Conservation (phyloP, 2,888 invertebrate genomes). For the Monoplex corrugatus region DNA sequence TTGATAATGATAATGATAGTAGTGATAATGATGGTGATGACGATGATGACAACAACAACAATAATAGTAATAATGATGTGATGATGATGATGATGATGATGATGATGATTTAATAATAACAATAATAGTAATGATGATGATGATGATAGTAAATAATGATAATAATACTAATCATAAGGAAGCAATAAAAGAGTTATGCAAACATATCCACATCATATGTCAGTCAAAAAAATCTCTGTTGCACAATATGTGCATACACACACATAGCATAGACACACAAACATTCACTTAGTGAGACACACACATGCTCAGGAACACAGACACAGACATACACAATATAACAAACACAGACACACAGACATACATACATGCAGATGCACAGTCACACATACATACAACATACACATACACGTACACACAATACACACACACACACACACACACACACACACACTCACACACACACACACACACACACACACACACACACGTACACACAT, state of each 20-base stretch:
- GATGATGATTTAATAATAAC: too few relatives aligned
- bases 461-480: conserved; percentile 27
- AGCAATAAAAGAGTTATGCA: too few relatives aligned
- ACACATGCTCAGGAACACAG: too few relatives aligned
- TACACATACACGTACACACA: not conserved
- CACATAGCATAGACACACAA: not conserved
- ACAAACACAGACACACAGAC: not conserved
- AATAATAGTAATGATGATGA: too few relatives aligned
- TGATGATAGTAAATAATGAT: too few relatives aligned
- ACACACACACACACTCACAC: not conserved
- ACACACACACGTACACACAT: conserved; percentile 2
- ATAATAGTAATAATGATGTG: too few relatives aligned
- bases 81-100: too few relatives aligned
- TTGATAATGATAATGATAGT: too few relatives aligned
- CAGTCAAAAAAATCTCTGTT: not conserved
- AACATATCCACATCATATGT: too few relatives aligned
- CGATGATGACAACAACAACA: too few relatives aligned
- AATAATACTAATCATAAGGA: too few relatives aligned
- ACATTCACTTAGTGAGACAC: not conserved
- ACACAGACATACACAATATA: not conserved
- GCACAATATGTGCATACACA: not conserved
- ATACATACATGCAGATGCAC: not conserved
- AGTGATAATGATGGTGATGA: too few relatives aligned
- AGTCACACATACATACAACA: not conserved
- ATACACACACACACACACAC: not conserved